phyloP scores from a whole-genome alignment of 2,797 vertebrate genomes.

The Sarcoramphus papa region DNA sequence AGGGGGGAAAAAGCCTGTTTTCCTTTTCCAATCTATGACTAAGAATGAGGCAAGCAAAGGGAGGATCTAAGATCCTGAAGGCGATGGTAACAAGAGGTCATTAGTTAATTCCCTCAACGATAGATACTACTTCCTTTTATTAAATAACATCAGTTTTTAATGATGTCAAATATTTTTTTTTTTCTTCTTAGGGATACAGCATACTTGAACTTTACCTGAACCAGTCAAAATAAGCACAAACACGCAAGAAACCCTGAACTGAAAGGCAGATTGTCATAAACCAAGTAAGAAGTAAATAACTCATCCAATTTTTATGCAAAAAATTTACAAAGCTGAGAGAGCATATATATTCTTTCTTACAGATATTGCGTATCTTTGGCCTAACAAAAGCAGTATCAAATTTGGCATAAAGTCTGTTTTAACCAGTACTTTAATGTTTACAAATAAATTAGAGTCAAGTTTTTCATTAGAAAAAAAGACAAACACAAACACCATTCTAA shows the following conservation, averaged over 20 bases:
- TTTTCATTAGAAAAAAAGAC: neutral
- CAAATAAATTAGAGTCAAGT: neutral
- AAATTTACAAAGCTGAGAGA: neutral
- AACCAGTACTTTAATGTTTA: neutral
- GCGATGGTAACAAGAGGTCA: constrained; percentile 49
- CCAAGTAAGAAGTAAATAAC: neutral
- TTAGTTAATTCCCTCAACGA: constrained; percentile 52
- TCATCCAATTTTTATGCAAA: neutral
- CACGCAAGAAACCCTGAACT: neutral
- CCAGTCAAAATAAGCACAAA: neutral
- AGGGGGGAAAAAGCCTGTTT: neutral
- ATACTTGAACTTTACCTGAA: neutral
- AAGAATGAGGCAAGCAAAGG: constrained; percentile 53
- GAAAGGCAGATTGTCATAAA: neutral
- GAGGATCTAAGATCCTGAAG: constrained; percentile 56
- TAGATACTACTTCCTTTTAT: constrained; percentile 27
- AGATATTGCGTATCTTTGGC: neutral
- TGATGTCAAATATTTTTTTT: neutral
- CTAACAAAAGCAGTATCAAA: neutral
- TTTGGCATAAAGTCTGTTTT: neutral
- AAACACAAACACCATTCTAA: neutral
- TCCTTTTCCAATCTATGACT: constrained; percentile 53
- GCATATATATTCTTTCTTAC: neutral
- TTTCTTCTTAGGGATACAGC: neutral
- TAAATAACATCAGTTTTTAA: constrained; percentile 13